These are phyloP conservation scores for Germaria angustata DNA, from an alignment of 2,888 invertebrate species.

Conservation along the genomic window DNA sequence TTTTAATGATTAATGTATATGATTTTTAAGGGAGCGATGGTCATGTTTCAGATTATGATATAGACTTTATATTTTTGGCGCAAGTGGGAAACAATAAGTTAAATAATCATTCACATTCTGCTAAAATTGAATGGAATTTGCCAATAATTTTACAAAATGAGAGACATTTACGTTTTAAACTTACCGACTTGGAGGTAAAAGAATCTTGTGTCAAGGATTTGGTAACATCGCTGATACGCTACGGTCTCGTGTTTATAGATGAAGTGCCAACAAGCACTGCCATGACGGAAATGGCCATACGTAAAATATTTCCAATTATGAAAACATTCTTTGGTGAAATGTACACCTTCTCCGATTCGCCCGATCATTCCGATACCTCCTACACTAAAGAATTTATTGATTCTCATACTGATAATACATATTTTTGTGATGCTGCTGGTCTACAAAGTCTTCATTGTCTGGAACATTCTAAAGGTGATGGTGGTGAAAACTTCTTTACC, in stretches of 20 bases:
- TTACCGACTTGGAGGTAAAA: conserved; percentile 81
- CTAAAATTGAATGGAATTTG: conserved; percentile 81
- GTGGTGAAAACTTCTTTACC: conserved; percentile 87
- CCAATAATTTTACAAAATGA: conserved; percentile 78
- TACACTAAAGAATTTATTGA: conserved; percentile 85
- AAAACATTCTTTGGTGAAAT: conserved; percentile 87
- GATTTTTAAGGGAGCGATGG: conserved; percentile 82
- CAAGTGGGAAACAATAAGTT: conserved; percentile 70
- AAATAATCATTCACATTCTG: conserved; percentile 50
- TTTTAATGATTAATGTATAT: conserved; percentile 44
- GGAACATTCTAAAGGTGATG: conserved; percentile 81
- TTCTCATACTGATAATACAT: conserved; percentile 89
- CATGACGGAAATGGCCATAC: conserved; percentile 81
- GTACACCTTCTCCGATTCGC: conserved; percentile 84
- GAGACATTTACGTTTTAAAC: conserved; percentile 78
- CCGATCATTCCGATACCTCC: conserved; percentile 86
- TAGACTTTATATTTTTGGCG: conserved; percentile 80
- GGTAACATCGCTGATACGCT: conserved; percentile 79
- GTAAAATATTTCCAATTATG: conserved; percentile 83
- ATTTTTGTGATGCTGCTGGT: conserved; percentile 87
- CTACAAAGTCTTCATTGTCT: conserved; percentile 84
- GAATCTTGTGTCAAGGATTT: conserved; percentile 80
- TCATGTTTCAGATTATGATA: conserved; percentile 81
- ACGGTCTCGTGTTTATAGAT: conserved; percentile 79
- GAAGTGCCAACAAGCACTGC: conserved; percentile 75